Evolutionary conservation across 2,113 vertebrate genomes (phyloP), one percentile per base, ranked within the genome.

Genomic region (Gavialis gangeticus): DNA sequence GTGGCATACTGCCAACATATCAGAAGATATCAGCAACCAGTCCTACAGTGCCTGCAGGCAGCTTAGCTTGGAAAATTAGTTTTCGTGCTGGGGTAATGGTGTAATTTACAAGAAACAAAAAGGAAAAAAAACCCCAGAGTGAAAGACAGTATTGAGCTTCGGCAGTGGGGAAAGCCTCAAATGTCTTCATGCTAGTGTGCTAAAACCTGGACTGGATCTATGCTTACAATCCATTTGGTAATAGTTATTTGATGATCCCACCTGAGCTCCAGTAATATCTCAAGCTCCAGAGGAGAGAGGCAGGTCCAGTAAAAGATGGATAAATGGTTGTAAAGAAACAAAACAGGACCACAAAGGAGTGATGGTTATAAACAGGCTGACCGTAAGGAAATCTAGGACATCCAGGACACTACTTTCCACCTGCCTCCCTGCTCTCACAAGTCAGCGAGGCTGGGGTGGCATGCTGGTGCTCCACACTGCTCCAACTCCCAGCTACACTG

Each of bases 61-160:
- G 28, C 85, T 88, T 77, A 82, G 89, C 24, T 79, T 93, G 71
- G 85, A 90, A 90, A 91, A 92, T 75, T 79, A 85, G 73, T 34
- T 91, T 91, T 91, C 37, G 91, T 55, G 59, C 24, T 91, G 71
- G 76, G 60, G 62, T 88, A 93, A 94, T 54, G 69, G 24, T 75
- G 25, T 89, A 82, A 89, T 90, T 95, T 96, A 56, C 76, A 95
- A 93, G 17, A 90, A 87, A 94, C 84, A 73, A 78, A 91, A 75
- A 81, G 92, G 90, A 93, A 73, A 85, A 84, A 79, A 46, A 67
- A 18, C 88, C 62, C 80, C 28, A 78, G 73, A 90, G 80, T 66
- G 75, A 81, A 81, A n/a, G 57, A 63, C 60, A 92, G 84, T 85
- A 81, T 54, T 59, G 60, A 28, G 59, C 30, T 85, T 85, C 66